These are phyloP conservation scores for Amphimedon queenslandica DNA, from an alignment of 37 sponge, comb jelly and placozoan species.

Conservation along the genomic window DNA sequence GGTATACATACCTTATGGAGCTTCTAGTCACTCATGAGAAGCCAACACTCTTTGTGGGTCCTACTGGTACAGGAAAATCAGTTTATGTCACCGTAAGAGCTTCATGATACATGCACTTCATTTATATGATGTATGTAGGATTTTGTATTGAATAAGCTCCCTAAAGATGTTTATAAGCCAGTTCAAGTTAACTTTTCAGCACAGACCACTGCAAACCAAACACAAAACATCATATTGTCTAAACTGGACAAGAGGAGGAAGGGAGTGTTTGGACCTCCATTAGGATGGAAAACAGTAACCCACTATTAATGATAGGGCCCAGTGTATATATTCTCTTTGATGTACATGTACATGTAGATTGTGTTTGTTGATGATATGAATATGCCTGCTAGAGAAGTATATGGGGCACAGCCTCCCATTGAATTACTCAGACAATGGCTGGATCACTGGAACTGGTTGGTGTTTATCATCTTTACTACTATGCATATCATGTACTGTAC, in stretches of 20 bases:
- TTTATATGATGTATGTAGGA: constrained; percentile 48
- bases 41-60: constrained; percentile 91
- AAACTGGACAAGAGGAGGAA: constrained; percentile 98
- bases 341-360: constrained; percentile 33
- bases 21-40: constrained; percentile 85
- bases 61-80: constrained; percentile 99
- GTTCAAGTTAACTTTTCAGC: constrained; percentile 98
- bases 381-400: constrained; percentile 92
- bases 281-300: constrained; percentile 90
- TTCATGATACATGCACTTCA: background rate
- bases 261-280: constrained; percentile 97
- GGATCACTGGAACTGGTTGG: constrained; percentile 97
- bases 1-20: constrained; percentile 93
- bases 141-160: constrained; percentile 84
- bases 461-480: no score
- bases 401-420: constrained; percentile 99
- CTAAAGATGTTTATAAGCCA: constrained; percentile 92
- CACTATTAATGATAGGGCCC: background rate
- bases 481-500: no score
- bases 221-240: constrained; percentile 96
- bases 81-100: constrained; percentile 79
- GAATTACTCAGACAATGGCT: constrained; percentile 96
- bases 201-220: constrained; percentile 96
- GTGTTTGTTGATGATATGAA: constrained; percentile 99
- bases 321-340: background rate